phyloP scores from a whole-genome alignment of 2,797 vertebrate genomes.

The Melanotaenia boesemani region DNA sequence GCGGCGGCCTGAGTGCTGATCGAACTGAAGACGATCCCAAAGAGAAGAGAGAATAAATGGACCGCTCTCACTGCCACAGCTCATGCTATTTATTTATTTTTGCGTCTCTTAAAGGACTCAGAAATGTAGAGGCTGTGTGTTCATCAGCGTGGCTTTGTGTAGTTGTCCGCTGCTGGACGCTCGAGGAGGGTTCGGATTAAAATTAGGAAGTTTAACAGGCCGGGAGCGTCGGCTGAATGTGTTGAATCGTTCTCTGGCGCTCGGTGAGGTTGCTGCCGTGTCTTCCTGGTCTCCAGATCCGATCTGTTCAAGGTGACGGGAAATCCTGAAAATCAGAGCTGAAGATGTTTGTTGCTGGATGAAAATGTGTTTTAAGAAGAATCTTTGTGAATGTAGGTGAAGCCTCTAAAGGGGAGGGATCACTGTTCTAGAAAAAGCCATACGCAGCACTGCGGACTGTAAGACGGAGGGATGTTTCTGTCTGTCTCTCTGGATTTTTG shows the following conservation, averaged over 20 bases:
- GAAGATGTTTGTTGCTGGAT: no score
- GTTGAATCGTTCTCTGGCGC: no score
- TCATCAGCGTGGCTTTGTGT: conserved; percentile 48
- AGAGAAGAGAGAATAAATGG: conserved; percentile 77
- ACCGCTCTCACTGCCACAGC: neutral
- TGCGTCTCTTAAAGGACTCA: conserved; percentile 69
- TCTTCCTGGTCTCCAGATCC: no score
- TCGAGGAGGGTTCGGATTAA: neutral
- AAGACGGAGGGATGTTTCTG: neutral
- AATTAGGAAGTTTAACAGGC: no score
- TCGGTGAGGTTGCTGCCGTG: no score
- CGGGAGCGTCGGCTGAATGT: no score
- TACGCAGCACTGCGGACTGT: conserved; percentile 20
- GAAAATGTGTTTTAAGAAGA: no score
- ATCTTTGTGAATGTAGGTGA: conserved; percentile 52
- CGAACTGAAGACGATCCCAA: conserved; percentile 84
- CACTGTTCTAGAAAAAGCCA: conserved; percentile 40
- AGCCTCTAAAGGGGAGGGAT: neutral
- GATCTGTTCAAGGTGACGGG: no score
- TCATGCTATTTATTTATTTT: conserved; percentile 79
- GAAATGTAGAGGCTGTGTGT: conserved; percentile 60
- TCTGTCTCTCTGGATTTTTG: neutral
- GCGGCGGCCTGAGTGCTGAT: conserved; percentile 72
- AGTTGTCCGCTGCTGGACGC: conserved; percentile 19
- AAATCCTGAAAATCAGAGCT: neutral